Base-by-base conservation (phyloP, 1,140 invertebrate species). In the Potamilus streckersoni region DNA sequence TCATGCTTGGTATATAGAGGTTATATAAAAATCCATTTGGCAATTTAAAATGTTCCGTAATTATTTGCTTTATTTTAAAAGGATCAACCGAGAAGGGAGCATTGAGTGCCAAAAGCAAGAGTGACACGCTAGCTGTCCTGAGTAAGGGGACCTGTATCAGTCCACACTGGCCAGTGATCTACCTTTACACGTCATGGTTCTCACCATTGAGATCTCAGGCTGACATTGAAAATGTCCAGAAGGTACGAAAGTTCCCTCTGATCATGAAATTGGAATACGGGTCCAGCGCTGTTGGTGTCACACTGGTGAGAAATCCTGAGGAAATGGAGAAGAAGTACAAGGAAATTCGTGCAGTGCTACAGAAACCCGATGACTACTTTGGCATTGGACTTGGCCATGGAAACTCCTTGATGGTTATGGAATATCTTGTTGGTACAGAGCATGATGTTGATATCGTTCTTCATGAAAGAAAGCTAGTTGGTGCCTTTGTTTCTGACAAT, bases 371-470 rank as follows among this genome's bases (percentile, higher is more conserved):
- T 1, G 82, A 85, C 63, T 70, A 71, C 57, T 79, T 80, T 2
- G 81, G 81, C 13, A 80, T 83, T 55, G 82, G 84, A 6, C 77
- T 83, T 8, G 79, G 84, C 1, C 73, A 82, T 55, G 80, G 81
- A 14, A 79, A 79, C 49, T 60, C 71, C 31, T 76, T 85, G 73
- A 31, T 82, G 69, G 55, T 83, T 49, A 83, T 82, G 78, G 76
- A 83, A 17, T 78, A 69, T 19, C n/a, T 79, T 4, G 59, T 27
- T 6, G 84, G 84, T 12, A 80, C 82, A 16, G 82, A 85, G 66
- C 84, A 85, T 65, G 81, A 83, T 66, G 74, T 84, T 0, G 83
- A 85, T 71, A 31, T 85, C 6, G 64, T 84, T 15, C 78, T 85
- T 1, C 83, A 69, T 60, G 49, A 84, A 27, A 67, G 80, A 27